These are phyloP conservation scores for Chelon labrosus DNA, from an alignment of 2,797 vertebrate species.

Conservation along the genomic window DNA sequence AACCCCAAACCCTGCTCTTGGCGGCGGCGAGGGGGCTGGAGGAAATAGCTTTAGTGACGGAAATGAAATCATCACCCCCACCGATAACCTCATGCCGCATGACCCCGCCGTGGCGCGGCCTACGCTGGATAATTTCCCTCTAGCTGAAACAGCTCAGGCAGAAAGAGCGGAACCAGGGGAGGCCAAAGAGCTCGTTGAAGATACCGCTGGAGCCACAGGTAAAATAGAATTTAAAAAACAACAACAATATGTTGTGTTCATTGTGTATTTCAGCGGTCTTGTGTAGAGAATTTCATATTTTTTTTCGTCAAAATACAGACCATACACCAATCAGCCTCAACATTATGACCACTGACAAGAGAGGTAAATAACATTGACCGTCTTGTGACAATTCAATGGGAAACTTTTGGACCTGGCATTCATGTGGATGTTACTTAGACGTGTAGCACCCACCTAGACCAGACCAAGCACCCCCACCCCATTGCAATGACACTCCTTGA, in stretches of 20 bases:
- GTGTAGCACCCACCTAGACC: no score
- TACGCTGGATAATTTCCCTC: conserved; percentile 52
- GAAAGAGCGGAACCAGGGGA: conserved; percentile 56
- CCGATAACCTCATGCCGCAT: conserved; percentile 52
- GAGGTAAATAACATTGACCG: no score
- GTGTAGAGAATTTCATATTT: background rate
- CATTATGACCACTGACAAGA: no score
- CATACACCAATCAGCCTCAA: no score
- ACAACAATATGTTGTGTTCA: background rate
- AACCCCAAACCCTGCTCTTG: conserved; percentile 39
- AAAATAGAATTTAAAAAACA: conserved; percentile 21
- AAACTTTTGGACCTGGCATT: no score
- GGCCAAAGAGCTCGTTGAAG: conserved; percentile 63
- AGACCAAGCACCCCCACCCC: no score
- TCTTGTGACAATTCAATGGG: no score
- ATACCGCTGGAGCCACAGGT: conserved; percentile 60
- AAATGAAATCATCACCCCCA: conserved; percentile 73
- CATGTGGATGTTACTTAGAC: no score
- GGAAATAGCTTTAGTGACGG: conserved; percentile 38
- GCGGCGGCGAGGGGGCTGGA: conserved; percentile 18
- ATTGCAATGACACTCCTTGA: no score
- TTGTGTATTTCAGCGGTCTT: background rate
- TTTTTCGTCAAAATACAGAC: background rate
- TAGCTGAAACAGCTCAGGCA: conserved; percentile 53
- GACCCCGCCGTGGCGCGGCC: conserved; percentile 44